Evolutionary conservation across 2,797 vertebrate species (phyloP).

Genomic region (Bovichtus variegatus): DNA sequence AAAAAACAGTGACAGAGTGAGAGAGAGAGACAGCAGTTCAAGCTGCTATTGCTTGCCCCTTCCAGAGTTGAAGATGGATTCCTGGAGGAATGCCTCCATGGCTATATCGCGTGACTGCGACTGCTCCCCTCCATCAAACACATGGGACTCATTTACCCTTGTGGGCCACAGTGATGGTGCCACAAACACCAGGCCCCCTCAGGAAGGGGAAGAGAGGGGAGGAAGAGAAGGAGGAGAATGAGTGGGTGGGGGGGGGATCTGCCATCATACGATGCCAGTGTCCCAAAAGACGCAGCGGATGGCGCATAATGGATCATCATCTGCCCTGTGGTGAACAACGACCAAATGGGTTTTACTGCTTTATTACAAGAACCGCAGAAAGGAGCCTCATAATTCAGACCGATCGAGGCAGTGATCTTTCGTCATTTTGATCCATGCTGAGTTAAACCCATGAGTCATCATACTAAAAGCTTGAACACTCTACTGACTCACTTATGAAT

Average conservation of each 20-base stretch:
- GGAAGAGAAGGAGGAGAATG: conserved; percentile 51
- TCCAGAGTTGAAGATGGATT: conserved; percentile 79
- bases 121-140: conserved; percentile 81
- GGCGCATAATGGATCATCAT: conserved; percentile 66
- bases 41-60: conserved; percentile 61
- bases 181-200: conserved; percentile 81
- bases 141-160: conserved; percentile 87
- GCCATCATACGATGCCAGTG: conserved; percentile 57
- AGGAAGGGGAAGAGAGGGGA: conserved; percentile 59
- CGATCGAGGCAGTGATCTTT: conserved; percentile 43
- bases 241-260: conserved; percentile 51
- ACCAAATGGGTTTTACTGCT: conserved; percentile 67
- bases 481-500: conserved; percentile 41
- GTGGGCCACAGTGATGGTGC: conserved; percentile 82
- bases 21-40: conserved; percentile 47
- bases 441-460: conserved; percentile 57
- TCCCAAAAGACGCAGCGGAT: conserved; percentile 55
- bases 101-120: conserved; percentile 83
- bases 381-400: conserved; percentile 60
- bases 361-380: conserved; percentile 53
- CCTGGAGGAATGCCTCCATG: conserved; percentile 81
- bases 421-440: conserved; percentile 37
- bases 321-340: conserved; percentile 58
- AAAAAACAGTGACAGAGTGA: conserved; percentile 58
- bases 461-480: conserved; percentile 4